These are phyloP conservation scores for Phrynosoma platyrhinos DNA, from an alignment of 2,113 vertebrate species.

Conservation along the genomic window DNA sequence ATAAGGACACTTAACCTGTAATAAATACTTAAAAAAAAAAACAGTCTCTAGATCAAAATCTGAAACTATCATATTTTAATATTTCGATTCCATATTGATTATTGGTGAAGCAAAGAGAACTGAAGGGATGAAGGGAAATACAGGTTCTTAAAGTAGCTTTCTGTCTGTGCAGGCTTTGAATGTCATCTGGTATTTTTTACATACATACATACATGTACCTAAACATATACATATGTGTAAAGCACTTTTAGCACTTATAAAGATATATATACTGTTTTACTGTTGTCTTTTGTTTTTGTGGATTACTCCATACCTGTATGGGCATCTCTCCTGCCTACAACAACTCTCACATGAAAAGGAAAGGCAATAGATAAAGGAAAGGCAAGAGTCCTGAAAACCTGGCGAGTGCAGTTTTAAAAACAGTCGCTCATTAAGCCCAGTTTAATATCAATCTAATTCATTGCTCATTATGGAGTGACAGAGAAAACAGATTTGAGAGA, in stretches of 20 bases:
- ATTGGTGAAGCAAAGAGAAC: not conserved
- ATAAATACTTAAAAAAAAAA: too few relatives aligned
- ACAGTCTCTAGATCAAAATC: not conserved
- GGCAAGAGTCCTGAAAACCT: constrained; percentile 4
- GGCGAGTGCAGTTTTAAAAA: constrained; percentile 54
- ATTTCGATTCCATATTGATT: too few relatives aligned
- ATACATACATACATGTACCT: too few relatives aligned
- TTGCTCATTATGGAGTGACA: constrained; percentile 64
- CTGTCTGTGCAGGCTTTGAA: not conserved
- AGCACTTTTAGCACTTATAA: too few relatives aligned
- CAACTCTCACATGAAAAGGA: not conserved
- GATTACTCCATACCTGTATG: too few relatives aligned
- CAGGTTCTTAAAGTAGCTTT: not conserved
- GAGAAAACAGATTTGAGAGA: constrained; percentile 66
- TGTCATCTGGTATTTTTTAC: too few relatives aligned
- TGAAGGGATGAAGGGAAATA: not conserved
- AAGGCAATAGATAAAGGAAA: not conserved
- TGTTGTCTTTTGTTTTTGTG: too few relatives aligned
- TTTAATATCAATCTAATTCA: constrained; percentile 58
- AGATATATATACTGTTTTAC: too few relatives aligned
- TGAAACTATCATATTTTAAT: not conserved
- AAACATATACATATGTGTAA: too few relatives aligned
- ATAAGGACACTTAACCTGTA: too few relatives aligned
- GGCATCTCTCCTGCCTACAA: not conserved
- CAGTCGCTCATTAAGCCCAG: constrained; percentile 59